phyloP scores from a whole-genome alignment of 1,140 invertebrate species.

The Vanessa atalanta region DNA sequence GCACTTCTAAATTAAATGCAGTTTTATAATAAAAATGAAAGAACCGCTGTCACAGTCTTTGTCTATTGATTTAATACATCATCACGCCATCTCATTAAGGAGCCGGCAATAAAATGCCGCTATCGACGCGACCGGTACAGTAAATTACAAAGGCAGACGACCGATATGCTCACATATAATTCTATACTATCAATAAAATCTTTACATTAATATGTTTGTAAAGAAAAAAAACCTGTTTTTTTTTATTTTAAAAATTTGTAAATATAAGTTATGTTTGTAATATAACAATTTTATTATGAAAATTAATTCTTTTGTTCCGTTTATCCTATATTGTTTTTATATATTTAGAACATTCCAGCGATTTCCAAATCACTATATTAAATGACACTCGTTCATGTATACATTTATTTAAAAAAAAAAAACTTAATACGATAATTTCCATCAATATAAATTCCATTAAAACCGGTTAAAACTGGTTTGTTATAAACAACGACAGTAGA shows the following conservation, averaged over 20 bases:
- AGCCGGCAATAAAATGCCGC: slow-evolving; percentile 43
- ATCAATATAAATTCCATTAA: too few relatives aligned
- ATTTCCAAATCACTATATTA: too few relatives aligned
- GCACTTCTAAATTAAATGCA: slow-evolving; percentile 5
- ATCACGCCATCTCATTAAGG: slow-evolving; percentile 51
- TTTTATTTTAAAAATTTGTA: background rate
- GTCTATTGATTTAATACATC: slow-evolving; percentile 51
- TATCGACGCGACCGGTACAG: slow-evolving; percentile 32
- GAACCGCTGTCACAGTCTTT: slow-evolving; percentile 22
- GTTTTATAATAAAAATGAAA: slow-evolving; percentile 25
- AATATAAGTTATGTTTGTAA: too few relatives aligned
- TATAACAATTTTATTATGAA: too few relatives aligned
- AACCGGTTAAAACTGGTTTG: too few relatives aligned
- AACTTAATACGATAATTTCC: too few relatives aligned
- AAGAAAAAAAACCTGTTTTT: slow-evolving; percentile 39
- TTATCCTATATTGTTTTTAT: too few relatives aligned
- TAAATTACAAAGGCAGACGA: slow-evolving; percentile 47
- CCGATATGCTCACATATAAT: slow-evolving; percentile 49
- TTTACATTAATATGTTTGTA: slow-evolving; percentile 47
- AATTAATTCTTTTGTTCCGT: too few relatives aligned
- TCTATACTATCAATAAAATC: slow-evolving; percentile 23
- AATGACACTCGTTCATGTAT: too few relatives aligned
- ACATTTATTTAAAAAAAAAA: too few relatives aligned
- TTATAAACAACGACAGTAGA: background rate
- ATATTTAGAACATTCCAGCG: too few relatives aligned